Percentiles rank a stretch among this genome's conserved stretches.
phyloP scores from a whole-genome alignment of 2,888 invertebrate species.

The Nomada hirtipes region DNA sequence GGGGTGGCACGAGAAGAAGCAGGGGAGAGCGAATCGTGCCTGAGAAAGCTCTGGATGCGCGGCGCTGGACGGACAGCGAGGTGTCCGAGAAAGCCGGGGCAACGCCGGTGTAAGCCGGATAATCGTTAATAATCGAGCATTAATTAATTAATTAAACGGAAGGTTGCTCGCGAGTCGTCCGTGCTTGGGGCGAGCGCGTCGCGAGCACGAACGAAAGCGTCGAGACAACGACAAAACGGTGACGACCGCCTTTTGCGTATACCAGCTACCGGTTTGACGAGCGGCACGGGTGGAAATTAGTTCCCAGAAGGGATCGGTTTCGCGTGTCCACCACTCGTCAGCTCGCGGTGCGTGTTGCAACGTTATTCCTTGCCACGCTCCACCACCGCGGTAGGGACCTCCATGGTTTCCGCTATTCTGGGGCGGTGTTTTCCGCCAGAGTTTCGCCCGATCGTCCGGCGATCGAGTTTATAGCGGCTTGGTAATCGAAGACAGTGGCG shows the following conservation, averaged over 20 bases:
- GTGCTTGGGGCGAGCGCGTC: background rate
- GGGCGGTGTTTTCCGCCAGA: constrained; percentile 42
- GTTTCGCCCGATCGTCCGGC: constrained; percentile 33
- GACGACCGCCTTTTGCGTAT: constrained; percentile 62
- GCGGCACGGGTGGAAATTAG: constrained; percentile 72
- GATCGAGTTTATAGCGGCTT: background rate
- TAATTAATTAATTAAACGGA: constrained; percentile 65
- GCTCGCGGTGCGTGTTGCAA: constrained; percentile 76
- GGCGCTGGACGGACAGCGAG: background rate
- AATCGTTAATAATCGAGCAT: constrained; percentile 68
- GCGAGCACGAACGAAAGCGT: constrained; percentile 22
- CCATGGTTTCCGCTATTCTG: constrained; percentile 38
- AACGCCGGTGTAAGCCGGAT: constrained; percentile 57
- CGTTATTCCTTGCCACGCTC: constrained; percentile 74
- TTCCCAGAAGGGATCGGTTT: constrained; percentile 79
- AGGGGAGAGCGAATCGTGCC: no score
- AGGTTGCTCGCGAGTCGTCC: constrained; percentile 41
- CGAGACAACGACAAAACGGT: constrained; percentile 57
- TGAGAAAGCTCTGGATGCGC: no score
- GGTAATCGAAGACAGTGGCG: no score
- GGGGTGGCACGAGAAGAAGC: no score
- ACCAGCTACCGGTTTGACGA: constrained; percentile 59
- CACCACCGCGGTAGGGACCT: constrained; percentile 60
- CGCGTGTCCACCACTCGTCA: constrained; percentile 82
- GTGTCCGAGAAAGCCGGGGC: constrained; percentile 53